Evolutionary conservation across 92 coral and sea anemone genomes (phyloP), one percentile per base, ranked within the genome.

Genomic region (Pocillopora grandis): DNA sequence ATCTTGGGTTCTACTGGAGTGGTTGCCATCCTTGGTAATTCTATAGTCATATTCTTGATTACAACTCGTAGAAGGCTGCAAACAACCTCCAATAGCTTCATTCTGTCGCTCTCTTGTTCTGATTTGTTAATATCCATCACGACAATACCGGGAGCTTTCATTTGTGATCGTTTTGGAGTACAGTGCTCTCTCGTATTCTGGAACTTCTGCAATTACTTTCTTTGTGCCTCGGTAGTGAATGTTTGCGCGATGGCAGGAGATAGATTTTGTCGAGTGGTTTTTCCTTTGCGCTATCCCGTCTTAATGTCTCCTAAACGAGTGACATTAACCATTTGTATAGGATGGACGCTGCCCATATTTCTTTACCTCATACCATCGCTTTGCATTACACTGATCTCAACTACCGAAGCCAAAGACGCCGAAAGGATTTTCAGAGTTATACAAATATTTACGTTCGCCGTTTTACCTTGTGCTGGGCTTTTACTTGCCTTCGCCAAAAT

Each of bases 401-500:
- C 21, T 52, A 23, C 62, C 19, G 63, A 57, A 48, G 66, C 62
- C n/a, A 20, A 37, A 52, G 68, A 77, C 31, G 83, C 76, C 48
- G 70, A 58, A 58, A 31, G 55, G 27, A 71, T 87, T 60, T 63
- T 87, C 33, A 31, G 64, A 5, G 87, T 79, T n/a, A 55, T 82
- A 5, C 90, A 87, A 72, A 80, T 85, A 64, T 89, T 89, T 70
- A 33, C 84, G 10, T 80, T 89, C 60, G 92, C 85, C 69, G 62
- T 89, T 21, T 49, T 81, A 12, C 87, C 92, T 23, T 80, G 84
- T 65, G 42, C 80, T 9, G 76, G 85, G 10, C 79, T 89, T 86
- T 66, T 89, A 59, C 37, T 80, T 48, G 86, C 85, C 16, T 81
- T 74, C 60, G 66, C 77, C 36, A 81, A 81, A 66, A 81, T 81